Base-by-base conservation (phyloP, 2,113 vertebrate genomes). In the Heteronetta atricapilla region DNA sequence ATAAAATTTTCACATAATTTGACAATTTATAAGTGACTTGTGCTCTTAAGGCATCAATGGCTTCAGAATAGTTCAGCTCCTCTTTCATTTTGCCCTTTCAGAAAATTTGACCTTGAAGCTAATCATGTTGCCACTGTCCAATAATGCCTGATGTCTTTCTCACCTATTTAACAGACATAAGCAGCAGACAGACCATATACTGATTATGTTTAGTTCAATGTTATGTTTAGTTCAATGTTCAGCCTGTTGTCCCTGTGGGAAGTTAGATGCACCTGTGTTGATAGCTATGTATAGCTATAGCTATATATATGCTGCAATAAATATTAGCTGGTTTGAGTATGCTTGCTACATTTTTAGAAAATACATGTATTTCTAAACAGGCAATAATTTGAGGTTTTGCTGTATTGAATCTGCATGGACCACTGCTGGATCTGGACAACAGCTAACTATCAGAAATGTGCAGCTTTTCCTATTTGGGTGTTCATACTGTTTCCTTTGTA, bases 61-160 rank as follows among this genome's bases (percentile, higher is more conserved):
- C 58, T 95, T 77, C 46, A 84, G 53, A 78, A 83, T 67, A 84
- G 88, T 93, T 89, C 66, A 46, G 36, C 20, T 88, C 36, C 59
- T 74, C 8, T 86, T 93, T 78, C 50, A 70, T 75, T 94, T 92
- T 88, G 21, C 19, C 64, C 34, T 58, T 33, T 56, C 68, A 79
- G 66, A 87, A 93, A 91, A 72, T 76, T 48, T 92, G 86, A 90
- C 91, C 91, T 93, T 93, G 59, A 60, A 64, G 20, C 8, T 92
- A 73, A 87, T 94, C 42, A 53, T 7, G 16, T 60, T 73, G 33
- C 87, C 58, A 60, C 20, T 68, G 23, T 72, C 72, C 53, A 79
- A 11, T 25, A 91, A 19, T 46, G 67, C 33, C 60, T 67, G n/a
- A 40, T 50, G 64, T 46, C 34, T 83, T 89, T 74, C 26, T 69